Evolutionary conservation across 2,888 invertebrate genomes (phyloP).

Genomic region (Lasioglossum leucozonium): DNA sequence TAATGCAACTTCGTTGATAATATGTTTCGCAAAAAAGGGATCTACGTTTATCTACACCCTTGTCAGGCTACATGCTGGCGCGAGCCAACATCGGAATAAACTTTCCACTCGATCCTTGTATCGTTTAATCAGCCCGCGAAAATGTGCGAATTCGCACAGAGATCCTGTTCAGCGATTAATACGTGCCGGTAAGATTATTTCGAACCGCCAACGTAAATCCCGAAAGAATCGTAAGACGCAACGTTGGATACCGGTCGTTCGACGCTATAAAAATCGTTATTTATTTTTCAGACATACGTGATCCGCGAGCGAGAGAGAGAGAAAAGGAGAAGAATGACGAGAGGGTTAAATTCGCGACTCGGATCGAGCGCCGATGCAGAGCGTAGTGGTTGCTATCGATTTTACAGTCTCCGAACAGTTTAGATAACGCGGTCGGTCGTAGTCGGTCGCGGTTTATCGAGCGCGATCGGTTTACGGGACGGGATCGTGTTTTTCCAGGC

Average conservation of each 20-base stretch:
- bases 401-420: slow-evolving; percentile 6
- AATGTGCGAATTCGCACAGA: background rate
- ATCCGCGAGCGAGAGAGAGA: background rate
- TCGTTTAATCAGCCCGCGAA: background rate
- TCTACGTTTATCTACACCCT: too few species aligned
- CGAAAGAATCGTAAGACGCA: background rate
- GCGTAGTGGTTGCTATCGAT: background rate
- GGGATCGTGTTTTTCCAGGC: slow-evolving; percentile 15
- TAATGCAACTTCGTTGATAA: background rate
- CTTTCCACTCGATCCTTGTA: background rate
- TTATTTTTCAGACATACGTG: background rate
- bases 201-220: background rate
- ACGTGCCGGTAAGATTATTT: background rate
- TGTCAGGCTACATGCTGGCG: background rate
- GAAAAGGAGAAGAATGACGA: background rate
- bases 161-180: background rate
- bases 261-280: background rate
- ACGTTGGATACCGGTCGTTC: background rate
- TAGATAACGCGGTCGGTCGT: slow-evolving; percentile 24
- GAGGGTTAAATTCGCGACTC: background rate
- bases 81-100: background rate
- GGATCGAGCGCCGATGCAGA: background rate
- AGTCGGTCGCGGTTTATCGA: slow-evolving; percentile 9
- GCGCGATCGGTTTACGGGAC: slow-evolving; percentile 14
- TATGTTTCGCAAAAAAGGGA: background rate